A percentile compares a stretch with the other conserved stretches of the same genome.
Evolutionary conservation across 2,888 invertebrate species (phyloP).

Genomic region (Lissocephala sabroskyi): DNA sequence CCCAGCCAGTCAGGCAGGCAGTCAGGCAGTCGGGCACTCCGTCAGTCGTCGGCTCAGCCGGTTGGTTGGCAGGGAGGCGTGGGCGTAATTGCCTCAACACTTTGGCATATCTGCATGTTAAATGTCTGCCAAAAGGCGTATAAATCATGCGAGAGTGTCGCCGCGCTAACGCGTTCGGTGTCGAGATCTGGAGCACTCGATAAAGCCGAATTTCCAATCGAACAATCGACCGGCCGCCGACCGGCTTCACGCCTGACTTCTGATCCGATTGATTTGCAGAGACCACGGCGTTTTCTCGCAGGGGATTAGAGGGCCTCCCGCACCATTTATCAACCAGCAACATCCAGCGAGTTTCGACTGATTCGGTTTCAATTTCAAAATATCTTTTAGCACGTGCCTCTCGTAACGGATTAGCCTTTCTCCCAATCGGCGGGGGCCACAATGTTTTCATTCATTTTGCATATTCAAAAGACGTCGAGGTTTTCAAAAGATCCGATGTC

Average conservation of each 20-base stretch:
- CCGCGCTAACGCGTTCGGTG: constrained; percentile 20
- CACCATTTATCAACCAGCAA: constrained; percentile 41
- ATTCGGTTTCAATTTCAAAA: constrained; percentile 43
- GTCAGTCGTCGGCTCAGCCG: neutral
- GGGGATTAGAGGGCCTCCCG: too few species aligned
- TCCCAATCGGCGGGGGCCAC: constrained; percentile 55
- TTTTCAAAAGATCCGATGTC: constrained; percentile 20
- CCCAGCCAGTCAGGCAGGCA: constrained; percentile 19
- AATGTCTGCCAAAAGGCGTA: constrained; percentile 49
- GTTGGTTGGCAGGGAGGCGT: constrained; percentile 23
- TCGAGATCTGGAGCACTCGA: constrained; percentile 47
- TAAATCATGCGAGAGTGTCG: constrained; percentile 55
- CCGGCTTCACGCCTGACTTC: too few species aligned
- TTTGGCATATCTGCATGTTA: constrained; percentile 33
- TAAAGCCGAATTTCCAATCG: constrained; percentile 25
- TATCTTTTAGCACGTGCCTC: too few species aligned
- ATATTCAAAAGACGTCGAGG: neutral
- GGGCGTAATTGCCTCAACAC: constrained; percentile 60
- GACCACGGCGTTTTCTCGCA: too few species aligned
- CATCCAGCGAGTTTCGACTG: too few species aligned
- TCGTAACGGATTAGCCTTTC: too few species aligned
- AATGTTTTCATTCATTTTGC: constrained; percentile 10
- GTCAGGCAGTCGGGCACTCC: too few species aligned
- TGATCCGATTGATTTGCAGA: too few species aligned
- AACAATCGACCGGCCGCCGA: too few species aligned